Conservation (phyloP, 2,113 vertebrate species). For the Pelodiscus sinensis region DNA sequence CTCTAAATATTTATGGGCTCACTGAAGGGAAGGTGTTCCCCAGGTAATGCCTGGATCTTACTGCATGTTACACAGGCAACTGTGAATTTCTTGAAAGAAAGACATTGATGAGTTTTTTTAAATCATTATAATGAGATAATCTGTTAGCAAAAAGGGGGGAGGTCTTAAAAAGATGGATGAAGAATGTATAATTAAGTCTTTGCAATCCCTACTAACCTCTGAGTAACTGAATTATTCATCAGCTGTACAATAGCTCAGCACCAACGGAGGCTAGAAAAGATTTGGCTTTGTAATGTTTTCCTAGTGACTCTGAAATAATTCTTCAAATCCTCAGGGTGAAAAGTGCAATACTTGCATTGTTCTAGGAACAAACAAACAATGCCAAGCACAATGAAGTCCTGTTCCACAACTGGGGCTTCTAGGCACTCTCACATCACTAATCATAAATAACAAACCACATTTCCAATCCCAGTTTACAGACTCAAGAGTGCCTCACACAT, state of each 20-base stretch:
- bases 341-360: not conserved
- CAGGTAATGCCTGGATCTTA: not conserved
- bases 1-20: not conserved
- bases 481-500: not conserved
- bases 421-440: not conserved
- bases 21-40: not conserved
- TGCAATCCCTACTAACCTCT: not conserved
- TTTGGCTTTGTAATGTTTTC: conserved; percentile 29
- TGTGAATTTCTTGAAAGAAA: not conserved
- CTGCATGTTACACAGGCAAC: not conserved
- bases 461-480: not conserved
- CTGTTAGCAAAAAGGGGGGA: not conserved
- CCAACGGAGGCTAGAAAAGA: conserved; percentile 17
- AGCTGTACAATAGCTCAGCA: conserved; percentile 14
- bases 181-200: not conserved
- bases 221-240: conserved; percentile 65
- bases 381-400: not conserved
- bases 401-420: not conserved
- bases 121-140: not conserved
- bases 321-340: not conserved
- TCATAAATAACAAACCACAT: not conserved
- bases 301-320: conserved; percentile 2
- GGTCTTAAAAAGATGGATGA: conserved; percentile 37
- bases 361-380: not conserved
- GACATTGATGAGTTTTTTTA: not conserved